These are phyloP conservation scores for Clavelina lepadiformis DNA, from an alignment of 23 tunicate species.

Conservation along the genomic window DNA sequence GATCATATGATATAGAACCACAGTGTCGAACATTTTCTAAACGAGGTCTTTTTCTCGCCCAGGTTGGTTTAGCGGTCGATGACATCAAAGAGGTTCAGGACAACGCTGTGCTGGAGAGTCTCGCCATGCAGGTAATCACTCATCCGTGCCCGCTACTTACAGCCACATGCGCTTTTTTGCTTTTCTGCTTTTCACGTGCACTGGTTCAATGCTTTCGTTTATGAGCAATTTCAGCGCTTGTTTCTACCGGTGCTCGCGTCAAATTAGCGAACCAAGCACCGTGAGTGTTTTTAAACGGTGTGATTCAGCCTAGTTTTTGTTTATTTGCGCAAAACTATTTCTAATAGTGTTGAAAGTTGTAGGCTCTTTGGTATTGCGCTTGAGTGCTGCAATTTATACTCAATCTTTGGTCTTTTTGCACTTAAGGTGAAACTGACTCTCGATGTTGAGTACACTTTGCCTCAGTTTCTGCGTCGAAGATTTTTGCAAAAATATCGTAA, in stretches of 20 bases:
- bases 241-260: too few relatives aligned
- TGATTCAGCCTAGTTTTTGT: too few relatives aligned
- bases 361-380: not conserved
- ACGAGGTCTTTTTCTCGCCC: not conserved
- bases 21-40: not conserved
- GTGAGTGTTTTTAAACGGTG: too few relatives aligned
- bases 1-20: not conserved
- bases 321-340: too few relatives aligned
- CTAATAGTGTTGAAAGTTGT: too few relatives aligned
- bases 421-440: constrained; percentile 74
- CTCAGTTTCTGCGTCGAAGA: constrained; percentile 42
- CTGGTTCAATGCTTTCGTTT: too few relatives aligned
- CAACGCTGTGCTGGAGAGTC: constrained; percentile 75
- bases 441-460: constrained; percentile 87
- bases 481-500: constrained; percentile 32
- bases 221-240: too few relatives aligned
- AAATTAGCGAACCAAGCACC: too few relatives aligned
- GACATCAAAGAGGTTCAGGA: constrained; percentile 95
- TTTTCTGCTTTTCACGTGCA: too few relatives aligned
- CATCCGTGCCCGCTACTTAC: too few relatives aligned
- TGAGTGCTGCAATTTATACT: not conserved
- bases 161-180: not conserved
- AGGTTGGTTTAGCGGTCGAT: constrained; percentile 98
- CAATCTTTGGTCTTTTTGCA: not conserved
- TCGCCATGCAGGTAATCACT: constrained; percentile 98